Evolutionary conservation across 2,113 vertebrate genomes (phyloP).

Genomic region (Paradisaea rubra): DNA sequence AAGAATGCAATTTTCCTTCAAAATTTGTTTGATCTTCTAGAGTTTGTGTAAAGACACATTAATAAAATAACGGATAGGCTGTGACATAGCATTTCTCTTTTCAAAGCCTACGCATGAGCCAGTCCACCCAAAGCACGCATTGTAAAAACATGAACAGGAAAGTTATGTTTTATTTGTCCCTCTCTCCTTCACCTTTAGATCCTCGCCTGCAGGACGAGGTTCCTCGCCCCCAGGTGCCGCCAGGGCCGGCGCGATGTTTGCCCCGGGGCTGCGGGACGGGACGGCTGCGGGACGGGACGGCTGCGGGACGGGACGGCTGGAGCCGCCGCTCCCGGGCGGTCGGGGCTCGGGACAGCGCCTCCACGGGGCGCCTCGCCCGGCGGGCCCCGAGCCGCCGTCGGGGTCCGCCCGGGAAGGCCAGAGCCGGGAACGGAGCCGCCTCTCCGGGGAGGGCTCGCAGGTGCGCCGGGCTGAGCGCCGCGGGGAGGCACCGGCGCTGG

Average conservation of each 20-base stretch:
- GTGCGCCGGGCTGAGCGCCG: neutral
- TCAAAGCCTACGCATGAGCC: accelerated
- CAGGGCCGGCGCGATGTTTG: neutral
- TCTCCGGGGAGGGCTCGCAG: neutral
- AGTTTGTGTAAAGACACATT: neutral
- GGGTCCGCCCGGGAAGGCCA: no score
- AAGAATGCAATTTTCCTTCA: neutral
- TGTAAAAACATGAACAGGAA: accelerated
- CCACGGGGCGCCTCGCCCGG: neutral
- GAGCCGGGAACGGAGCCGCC: neutral
- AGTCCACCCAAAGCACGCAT: accelerated
- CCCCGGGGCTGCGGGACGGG: no score
- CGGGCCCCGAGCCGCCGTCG: neutral
- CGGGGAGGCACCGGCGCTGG: neutral
- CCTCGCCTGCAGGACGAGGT: neutral
- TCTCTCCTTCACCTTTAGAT: neutral
- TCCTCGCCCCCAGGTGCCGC: neutral
- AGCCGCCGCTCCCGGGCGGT: no score
- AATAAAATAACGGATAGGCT: accelerated
- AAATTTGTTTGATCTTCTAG: neutral
- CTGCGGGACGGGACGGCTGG: no score
- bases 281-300: no score
- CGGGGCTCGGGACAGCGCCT: neutral
- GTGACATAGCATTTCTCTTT: neutral
- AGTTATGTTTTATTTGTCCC: neutral